Evolutionary conservation across 64 coral and sea anemone species (phyloP), one percentile per base, ranked within the genome.

Genomic region (Pocillopora damicornis): DNA sequence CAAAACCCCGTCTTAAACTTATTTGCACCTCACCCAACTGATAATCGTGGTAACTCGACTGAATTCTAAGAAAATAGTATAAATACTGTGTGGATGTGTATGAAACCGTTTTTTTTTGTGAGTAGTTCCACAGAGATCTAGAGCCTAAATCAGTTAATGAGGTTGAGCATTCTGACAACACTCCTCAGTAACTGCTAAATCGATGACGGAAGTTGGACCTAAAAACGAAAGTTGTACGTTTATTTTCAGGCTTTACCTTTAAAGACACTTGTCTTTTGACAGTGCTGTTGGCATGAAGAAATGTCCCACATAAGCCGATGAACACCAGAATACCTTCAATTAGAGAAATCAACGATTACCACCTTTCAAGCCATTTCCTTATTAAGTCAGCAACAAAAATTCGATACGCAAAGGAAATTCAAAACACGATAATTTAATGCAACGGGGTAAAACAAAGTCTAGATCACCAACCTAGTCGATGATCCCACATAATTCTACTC

Each of bases 401-500:
- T 51, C 42, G 42, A 51, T 51, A 51, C 42, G 42, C 42, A 51
- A 51, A 51, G 42, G 7, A 51, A 51, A 51, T 51, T 51, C 42
- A 51, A 51, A 35, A 77, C 17, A 77, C 5, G 6, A 76, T 15
- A 16, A 37, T 9, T 15, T 30, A 34, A 18, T 6, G 11, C 14
- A 37, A 17, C 17, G 26, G 5, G 8, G 16, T 22, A 20, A 17
- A 77, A 23, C 9, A 22, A 26, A n/a, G 11, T 58, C 10, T 73
- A 61, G 13, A 58, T 56, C 45, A 88, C 93, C 76, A 81, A 99
- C 93, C 93, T 77, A 99, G 63, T 79, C 97, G 86, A 88, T 99
- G 97, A 23, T 99, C 97, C 97, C 97, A 99, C 97, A 99, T 99
- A 45, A 99, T 99, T 85, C 97, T 87, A 79, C 97, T 99, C n/a